phyloP scores from a whole-genome alignment of 1,140 invertebrate genomes.

The Nomia melanderi region DNA sequence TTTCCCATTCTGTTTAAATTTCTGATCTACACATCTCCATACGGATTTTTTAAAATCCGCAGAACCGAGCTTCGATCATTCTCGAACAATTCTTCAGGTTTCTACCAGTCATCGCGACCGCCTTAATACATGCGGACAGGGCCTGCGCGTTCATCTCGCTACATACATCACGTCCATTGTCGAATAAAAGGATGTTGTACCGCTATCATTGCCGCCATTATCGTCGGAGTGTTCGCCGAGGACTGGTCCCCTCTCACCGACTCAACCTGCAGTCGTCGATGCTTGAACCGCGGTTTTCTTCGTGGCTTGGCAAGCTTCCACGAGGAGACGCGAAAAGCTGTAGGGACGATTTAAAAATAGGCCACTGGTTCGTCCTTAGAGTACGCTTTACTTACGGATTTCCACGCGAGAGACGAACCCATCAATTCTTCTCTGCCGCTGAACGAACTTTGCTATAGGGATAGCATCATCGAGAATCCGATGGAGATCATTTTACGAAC shows the following conservation, averaged over 20 bases:
- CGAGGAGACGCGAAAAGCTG: not conserved
- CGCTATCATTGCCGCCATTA: not conserved
- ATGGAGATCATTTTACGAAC: no score
- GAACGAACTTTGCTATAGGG: no score
- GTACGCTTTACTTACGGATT: not conserved
- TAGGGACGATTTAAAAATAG: constrained; percentile 31
- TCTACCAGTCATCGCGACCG: no score
- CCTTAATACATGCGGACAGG: no score
- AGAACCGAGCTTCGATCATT: no score
- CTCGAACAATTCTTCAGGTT: no score
- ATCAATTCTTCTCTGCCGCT: not conserved
- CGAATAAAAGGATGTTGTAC: not conserved
- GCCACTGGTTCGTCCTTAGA: constrained; percentile 4
- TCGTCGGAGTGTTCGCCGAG: not conserved
- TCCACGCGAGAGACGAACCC: not conserved
- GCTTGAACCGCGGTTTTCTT: no score
- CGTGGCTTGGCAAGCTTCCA: constrained; percentile 20
- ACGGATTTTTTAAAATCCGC: no score
- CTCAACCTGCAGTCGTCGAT: not conserved
- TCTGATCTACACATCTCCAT: no score
- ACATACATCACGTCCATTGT: not conserved
- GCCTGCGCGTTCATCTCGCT: no score
- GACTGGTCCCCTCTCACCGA: not conserved
- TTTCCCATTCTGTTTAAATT: no score
- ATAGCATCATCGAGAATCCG: no score